Evolutionary conservation across 2,888 invertebrate species (phyloP).

Genomic region (Ophion ellenae): DNA sequence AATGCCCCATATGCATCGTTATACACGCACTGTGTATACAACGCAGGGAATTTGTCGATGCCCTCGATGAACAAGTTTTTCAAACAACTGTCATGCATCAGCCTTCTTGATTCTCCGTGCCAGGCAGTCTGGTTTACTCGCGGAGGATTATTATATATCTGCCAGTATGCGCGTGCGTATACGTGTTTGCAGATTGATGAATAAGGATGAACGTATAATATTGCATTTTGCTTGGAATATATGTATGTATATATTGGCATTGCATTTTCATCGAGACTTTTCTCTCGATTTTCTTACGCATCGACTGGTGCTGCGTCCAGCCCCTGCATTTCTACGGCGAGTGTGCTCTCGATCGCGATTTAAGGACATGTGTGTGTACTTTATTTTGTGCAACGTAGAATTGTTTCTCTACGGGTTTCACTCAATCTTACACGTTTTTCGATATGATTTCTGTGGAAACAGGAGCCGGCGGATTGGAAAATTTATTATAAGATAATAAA

Average conservation of each 20-base stretch:
- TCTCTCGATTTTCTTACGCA: conserved; percentile 50
- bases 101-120: conserved; percentile 69
- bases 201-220: conserved; percentile 28
- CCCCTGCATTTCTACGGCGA: background rate
- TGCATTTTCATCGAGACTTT: conserved; percentile 61
- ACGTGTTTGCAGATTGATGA: conserved; percentile 24
- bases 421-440: no score
- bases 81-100: conserved; percentile 64
- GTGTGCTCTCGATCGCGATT: background rate
- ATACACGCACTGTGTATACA: conserved; percentile 5
- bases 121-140: conserved; percentile 75
- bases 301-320: conserved; percentile 58
- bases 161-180: conserved; percentile 6
- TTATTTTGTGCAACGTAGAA: background rate
- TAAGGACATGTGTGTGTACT: background rate
- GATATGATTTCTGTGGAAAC: no score
- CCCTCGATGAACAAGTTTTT: conserved; percentile 64
- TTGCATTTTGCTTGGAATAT: conserved; percentile 18
- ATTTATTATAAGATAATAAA: no score
- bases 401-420: no score
- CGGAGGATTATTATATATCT: conserved; percentile 52
- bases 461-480: no score
- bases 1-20: conserved; percentile 16
- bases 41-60: conserved; percentile 59
- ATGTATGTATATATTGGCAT: conserved; percentile 3